Conservation (phyloP, 2,888 invertebrate species). For the Drosophila buzzatii region DNA sequence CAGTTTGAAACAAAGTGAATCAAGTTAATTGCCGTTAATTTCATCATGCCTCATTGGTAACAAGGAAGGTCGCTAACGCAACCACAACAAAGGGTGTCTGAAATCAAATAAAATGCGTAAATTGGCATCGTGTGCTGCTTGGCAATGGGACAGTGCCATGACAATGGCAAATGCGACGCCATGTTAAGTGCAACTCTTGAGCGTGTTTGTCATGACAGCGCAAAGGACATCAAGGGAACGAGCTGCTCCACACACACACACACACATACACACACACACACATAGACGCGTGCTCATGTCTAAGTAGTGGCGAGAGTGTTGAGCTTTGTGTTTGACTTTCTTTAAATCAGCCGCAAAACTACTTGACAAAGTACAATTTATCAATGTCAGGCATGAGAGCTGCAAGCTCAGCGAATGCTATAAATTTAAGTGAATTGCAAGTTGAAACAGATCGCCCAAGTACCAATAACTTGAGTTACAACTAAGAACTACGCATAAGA, state of each 20-base stretch:
- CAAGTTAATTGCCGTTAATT: conserved; percentile 80
- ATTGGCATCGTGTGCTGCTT: conserved; percentile 42
- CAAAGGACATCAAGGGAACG: background rate
- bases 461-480: conserved; percentile 11
- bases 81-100: conserved; percentile 29
- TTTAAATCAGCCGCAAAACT: conserved; percentile 31
- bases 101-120: conserved; percentile 78
- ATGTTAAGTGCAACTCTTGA: conserved; percentile 47
- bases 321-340: conserved; percentile 17
- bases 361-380: conserved; percentile 48
- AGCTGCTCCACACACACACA: background rate
- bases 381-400: conserved; percentile 36
- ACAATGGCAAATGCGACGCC: conserved; percentile 45
- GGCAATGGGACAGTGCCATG: conserved; percentile 25
- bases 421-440: conserved; percentile 28
- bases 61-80: conserved; percentile 60
- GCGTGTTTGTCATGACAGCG: conserved; percentile 20
- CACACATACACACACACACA: too few species aligned
- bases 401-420: conserved; percentile 3
- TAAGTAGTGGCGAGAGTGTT: conserved; percentile 8
- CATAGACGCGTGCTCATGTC: too few species aligned
- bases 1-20: conserved; percentile 62
- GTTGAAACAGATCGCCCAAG: conserved; percentile 27
- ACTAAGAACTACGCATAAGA: background rate
- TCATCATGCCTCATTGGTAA: conserved; percentile 74